Evolutionary conservation across 2,113 vertebrate species (phyloP).

Genomic region (Oceanodroma tethys): DNA sequence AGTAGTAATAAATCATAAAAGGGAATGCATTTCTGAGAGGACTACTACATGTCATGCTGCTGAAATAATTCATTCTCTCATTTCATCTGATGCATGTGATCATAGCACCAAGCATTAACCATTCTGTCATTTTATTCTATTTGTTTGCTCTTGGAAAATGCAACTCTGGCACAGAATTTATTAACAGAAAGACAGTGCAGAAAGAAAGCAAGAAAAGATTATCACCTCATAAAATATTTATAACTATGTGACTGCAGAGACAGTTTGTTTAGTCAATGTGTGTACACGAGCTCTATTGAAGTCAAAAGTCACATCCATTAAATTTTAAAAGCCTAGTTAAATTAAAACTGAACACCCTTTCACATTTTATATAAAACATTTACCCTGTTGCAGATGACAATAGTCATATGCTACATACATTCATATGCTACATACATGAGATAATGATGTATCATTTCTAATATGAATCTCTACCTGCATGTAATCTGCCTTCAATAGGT

Average conservation of each 20-base stretch:
- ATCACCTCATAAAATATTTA: slow-evolving; percentile 32
- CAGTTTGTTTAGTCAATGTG: not conserved
- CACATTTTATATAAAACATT: not conserved
- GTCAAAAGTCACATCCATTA: not conserved
- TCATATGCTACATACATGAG: not conserved
- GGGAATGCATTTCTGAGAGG: not conserved
- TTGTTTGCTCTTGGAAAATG: not conserved
- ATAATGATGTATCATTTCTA: not conserved
- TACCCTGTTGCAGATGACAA: not conserved
- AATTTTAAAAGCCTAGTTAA: slow-evolving; percentile 24
- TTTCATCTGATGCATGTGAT: not conserved
- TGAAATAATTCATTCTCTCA: not conserved
- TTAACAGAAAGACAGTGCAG: not conserved
- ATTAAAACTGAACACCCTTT: not conserved
- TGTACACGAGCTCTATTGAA: not conserved
- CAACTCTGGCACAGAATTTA: not conserved
- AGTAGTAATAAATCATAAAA: not conserved
- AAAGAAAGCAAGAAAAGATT: not conserved
- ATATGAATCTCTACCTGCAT: not conserved
- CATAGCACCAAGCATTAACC: not conserved
- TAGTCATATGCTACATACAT: not conserved
- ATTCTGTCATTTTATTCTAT: not conserved
- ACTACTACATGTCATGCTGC: not conserved
- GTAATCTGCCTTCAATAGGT: not conserved
- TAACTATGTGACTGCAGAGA: not conserved